Conservation (phyloP, 2,888 invertebrate genomes). For the Tryphoninae sp. region DNA sequence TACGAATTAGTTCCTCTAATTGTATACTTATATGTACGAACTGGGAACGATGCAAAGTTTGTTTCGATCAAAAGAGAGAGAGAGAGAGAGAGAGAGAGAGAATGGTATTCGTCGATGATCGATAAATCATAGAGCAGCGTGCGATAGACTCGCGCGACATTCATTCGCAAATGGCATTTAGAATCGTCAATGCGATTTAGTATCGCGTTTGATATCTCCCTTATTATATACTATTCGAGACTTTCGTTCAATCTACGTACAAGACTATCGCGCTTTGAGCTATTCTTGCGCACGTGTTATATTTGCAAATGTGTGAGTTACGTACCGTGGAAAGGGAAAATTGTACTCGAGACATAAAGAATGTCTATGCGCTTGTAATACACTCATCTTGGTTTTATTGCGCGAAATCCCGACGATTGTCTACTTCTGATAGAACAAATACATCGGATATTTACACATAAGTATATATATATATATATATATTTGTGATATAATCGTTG, state of each 20-base stretch:
- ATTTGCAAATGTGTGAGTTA: slow-evolving; percentile 33
- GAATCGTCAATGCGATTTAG: slow-evolving; percentile 44
- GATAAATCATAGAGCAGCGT: slow-evolving; percentile 54
- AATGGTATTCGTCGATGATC: slow-evolving; percentile 32
- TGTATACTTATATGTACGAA: too few relatives aligned
- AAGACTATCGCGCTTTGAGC: slow-evolving; percentile 18
- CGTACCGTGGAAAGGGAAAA: slow-evolving; percentile 9
- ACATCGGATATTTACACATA: slow-evolving; percentile 5
- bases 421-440: slow-evolving; percentile 27
- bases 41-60: too few relatives aligned
- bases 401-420: slow-evolving; percentile 39
- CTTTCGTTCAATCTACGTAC: slow-evolving; percentile 38
- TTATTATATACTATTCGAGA: slow-evolving; percentile 35
- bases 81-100: slow-evolving; percentile 7
- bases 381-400: slow-evolving; percentile 30
- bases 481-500: too few relatives aligned
- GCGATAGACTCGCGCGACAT: slow-evolving; percentile 34
- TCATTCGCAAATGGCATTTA: slow-evolving; percentile 51
- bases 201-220: slow-evolving; percentile 27
- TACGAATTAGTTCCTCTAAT: not conserved
- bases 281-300: slow-evolving; percentile 8
- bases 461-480: not conserved
- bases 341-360: not conserved
- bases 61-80: too few relatives aligned
- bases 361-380: slow-evolving; percentile 13